Percentiles rank a stretch among this genome's conserved stretches.
Evolutionary conservation across 1,140 invertebrate genomes (phyloP).

Genomic region (Mactra quadrangularis): DNA sequence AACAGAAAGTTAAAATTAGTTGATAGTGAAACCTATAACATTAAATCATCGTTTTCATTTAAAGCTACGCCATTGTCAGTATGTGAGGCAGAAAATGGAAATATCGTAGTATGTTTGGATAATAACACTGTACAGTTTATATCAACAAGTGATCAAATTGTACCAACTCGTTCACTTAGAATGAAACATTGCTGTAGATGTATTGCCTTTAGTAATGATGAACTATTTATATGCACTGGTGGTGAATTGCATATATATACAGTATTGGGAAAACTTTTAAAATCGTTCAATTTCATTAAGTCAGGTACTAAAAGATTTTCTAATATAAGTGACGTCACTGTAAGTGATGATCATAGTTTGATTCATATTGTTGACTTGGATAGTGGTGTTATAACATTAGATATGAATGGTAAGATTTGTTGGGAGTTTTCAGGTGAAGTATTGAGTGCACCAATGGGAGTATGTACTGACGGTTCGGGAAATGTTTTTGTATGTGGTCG

Average conservation of each 20-base stretch:
- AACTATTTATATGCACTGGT: too few relatives aligned
- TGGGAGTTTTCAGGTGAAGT: not conserved
- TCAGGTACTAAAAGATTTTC: not conserved
- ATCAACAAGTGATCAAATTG: not conserved
- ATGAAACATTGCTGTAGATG: not conserved
- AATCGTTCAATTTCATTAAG: too few relatives aligned
- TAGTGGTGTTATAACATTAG: not conserved
- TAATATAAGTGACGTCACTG: not conserved
- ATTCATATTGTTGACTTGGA: not conserved
- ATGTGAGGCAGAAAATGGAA: not conserved
- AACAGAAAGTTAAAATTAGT: conserved; percentile 1
- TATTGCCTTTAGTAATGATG: not conserved
- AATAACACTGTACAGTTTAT: not conserved
- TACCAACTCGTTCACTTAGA: not conserved
- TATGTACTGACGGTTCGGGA: not conserved
- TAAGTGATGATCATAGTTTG: not conserved
- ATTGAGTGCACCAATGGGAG: not conserved
- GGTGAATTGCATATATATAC: not conserved
- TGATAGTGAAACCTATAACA: not conserved
- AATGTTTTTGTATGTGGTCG: not conserved
- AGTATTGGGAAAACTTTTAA: not conserved
- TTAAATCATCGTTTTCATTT: not conserved
- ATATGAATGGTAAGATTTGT: not conserved
- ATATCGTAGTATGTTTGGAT: not conserved
- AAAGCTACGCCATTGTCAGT: not conserved